A percentile compares a stretch with the other conserved stretches of the same genome.
Conservation (phyloP, 2,113 vertebrate genomes). For the Galeopterus variegatus region DNA sequence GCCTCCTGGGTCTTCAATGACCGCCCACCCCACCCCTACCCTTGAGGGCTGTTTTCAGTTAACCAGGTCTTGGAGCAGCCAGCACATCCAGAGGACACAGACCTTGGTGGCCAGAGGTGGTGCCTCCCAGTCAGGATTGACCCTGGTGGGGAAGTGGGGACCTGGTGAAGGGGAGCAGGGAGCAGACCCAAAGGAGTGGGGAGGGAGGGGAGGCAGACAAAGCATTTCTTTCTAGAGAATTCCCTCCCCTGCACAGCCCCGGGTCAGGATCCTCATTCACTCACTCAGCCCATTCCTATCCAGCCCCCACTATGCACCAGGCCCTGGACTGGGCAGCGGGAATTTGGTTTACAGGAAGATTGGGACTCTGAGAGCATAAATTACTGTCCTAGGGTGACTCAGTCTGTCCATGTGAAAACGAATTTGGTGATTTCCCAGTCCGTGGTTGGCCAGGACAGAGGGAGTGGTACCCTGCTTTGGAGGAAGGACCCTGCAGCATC, state of each 20-base stretch:
- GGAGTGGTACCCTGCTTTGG: not conserved
- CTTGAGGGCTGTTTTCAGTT: not conserved
- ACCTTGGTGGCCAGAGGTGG: not conserved
- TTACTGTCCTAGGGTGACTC: conserved; percentile 8
- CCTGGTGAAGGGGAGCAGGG: not conserved
- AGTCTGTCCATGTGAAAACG: not conserved
- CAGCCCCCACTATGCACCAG: not conserved
- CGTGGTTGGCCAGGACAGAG: not conserved
- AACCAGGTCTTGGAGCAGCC: not conserved
- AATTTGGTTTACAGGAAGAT: conserved; percentile 36
- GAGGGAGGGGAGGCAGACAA: not conserved
- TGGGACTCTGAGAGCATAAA: not conserved
- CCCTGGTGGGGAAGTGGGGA: not conserved
- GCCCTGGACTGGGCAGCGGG: not conserved
- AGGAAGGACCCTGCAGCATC: not conserved
- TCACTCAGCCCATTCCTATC: not conserved
- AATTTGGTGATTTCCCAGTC: not conserved
- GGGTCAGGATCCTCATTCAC: not conserved
- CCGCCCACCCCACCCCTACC: not conserved
- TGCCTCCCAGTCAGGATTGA: not conserved
- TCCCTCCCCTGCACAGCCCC: not conserved
- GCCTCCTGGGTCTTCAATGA: not conserved
- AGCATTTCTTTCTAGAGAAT: conserved; percentile 14
- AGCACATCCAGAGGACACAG: not conserved
- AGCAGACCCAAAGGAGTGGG: not conserved